phyloP scores from a whole-genome alignment of 1,140 invertebrate genomes.

The Zaprionus davidi region DNA sequence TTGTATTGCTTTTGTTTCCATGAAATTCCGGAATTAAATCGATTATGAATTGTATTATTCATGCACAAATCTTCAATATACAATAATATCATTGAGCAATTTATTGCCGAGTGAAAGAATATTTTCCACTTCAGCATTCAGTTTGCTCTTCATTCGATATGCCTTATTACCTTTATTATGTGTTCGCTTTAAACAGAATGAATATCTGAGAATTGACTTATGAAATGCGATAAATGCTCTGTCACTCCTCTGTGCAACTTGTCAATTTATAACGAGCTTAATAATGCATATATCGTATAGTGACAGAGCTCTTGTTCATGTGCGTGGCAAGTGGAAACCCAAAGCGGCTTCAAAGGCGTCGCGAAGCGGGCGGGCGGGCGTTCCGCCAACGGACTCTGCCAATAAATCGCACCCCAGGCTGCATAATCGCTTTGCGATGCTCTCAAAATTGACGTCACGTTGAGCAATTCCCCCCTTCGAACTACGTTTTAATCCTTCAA shows the following conservation, averaged over 20 bases:
- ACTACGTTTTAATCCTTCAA: constrained; percentile 33
- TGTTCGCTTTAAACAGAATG: not conserved
- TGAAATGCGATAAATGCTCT: not conserved
- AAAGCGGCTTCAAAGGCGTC: not conserved
- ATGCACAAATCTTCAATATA: not conserved
- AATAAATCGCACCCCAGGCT: not conserved
- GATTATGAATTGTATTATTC: not conserved
- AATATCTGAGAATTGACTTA: not conserved
- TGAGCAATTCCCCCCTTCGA: constrained; percentile 5
- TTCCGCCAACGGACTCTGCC: not conserved
- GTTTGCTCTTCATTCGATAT: no score
- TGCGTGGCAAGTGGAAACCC: not conserved
- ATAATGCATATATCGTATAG: not conserved
- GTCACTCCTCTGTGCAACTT: not conserved
- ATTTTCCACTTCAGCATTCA: no score
- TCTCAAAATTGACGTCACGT: constrained; percentile 2
- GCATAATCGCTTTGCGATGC: not conserved
- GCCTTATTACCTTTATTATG: not conserved
- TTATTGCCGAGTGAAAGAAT: not conserved
- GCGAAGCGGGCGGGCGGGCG: not conserved
- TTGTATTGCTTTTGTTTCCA: not conserved
- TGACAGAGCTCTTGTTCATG: no score
- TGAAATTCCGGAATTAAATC: not conserved
- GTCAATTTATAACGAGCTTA: not conserved
- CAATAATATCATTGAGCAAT: not conserved